Evolutionary conservation across 2,113 vertebrate genomes (phyloP).

Genomic region (Passer montanus): DNA sequence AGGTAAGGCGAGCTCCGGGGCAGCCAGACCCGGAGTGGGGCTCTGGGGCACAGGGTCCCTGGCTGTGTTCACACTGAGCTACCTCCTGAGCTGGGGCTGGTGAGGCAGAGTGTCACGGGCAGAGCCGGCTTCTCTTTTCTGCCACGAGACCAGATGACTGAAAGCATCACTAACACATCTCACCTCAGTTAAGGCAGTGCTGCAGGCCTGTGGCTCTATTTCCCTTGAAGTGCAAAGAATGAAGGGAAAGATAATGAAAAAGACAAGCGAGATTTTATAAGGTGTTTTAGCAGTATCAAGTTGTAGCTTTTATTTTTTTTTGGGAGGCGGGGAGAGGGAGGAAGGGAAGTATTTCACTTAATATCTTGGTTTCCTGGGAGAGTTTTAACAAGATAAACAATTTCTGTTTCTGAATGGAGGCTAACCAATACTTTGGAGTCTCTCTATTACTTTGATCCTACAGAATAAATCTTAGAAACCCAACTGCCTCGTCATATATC

Average conservation of each 20-base stretch:
- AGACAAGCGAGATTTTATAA: background rate
- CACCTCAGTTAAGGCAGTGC: background rate
- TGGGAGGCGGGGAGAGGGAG: fast-evolving
- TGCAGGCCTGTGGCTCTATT: background rate
- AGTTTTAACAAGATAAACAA: background rate
- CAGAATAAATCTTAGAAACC: background rate
- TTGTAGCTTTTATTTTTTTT: background rate
- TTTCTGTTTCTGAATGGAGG: background rate
- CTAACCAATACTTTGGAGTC: background rate
- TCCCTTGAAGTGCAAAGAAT: background rate
- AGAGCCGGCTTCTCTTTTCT: background rate
- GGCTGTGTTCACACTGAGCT: background rate
- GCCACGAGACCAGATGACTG: background rate
- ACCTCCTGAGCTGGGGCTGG: background rate
- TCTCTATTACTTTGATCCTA: background rate
- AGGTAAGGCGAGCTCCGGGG: background rate
- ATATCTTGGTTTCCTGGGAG: background rate
- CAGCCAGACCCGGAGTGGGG: fast-evolving
- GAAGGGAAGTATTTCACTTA: background rate
- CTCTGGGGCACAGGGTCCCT: background rate
- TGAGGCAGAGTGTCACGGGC: background rate
- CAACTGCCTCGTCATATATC: background rate
- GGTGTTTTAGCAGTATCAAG: background rate
- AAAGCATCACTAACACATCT: background rate
- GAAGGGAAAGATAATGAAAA: background rate